Conservation (phyloP, 2,113 vertebrate species). For the Myiozetetes cayanensis region DNA sequence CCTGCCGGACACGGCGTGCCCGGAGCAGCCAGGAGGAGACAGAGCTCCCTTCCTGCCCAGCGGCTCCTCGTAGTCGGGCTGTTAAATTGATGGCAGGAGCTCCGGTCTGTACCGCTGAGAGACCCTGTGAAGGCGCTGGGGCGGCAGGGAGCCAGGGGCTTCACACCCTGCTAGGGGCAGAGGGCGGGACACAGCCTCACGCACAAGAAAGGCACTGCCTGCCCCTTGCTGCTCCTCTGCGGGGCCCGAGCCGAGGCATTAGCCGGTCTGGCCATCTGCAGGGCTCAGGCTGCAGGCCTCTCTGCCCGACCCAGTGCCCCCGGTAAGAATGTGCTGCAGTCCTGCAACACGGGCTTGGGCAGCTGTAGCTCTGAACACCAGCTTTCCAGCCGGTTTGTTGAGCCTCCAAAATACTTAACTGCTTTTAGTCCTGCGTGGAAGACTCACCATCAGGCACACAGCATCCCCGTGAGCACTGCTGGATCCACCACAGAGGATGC, state of each 20-base stretch:
- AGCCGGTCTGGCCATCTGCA: background rate
- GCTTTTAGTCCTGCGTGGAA: background rate
- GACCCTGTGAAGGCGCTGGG: background rate
- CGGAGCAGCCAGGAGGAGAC: background rate
- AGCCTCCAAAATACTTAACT: background rate
- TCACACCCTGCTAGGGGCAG: rapidly evolving
- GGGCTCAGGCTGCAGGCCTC: background rate
- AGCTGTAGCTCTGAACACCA: background rate
- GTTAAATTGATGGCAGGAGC: background rate
- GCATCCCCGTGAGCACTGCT: background rate
- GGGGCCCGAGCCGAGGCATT: rapidly evolving
- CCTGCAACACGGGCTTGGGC: background rate
- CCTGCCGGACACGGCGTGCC: background rate
- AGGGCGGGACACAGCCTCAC: background rate
- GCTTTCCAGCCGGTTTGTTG: background rate
- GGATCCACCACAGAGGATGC: background rate
- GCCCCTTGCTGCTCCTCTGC: background rate
- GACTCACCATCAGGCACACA: background rate
- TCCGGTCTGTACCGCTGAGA: too few species aligned
- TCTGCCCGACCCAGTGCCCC: background rate
- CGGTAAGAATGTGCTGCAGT: background rate
- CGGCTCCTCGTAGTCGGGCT: too few species aligned
- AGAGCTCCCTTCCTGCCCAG: background rate
- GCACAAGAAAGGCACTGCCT: rapidly evolving
- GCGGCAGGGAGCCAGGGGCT: background rate